Percentiles rank a stretch among this genome's conserved stretches.
phyloP scores from a whole-genome alignment of 1,140 invertebrate species.

The Ptiloglossa arizonensis region DNA sequence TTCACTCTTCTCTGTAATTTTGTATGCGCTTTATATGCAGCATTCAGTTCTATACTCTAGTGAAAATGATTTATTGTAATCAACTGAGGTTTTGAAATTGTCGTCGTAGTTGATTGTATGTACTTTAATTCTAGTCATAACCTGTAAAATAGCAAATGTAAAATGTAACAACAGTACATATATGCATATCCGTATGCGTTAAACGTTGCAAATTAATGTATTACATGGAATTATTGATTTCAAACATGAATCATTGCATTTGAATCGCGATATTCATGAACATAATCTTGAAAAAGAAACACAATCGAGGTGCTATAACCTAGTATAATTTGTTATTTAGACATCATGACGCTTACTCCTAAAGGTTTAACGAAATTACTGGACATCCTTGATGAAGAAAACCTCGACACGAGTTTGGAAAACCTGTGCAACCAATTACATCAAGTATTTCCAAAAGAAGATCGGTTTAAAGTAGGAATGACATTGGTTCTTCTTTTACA shows the following conservation, averaged over 20 bases:
- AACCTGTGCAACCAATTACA: constrained; percentile 86
- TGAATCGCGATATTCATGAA: constrained; percentile 20
- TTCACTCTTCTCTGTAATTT: no score
- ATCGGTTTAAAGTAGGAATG: constrained; percentile 89
- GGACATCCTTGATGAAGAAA: constrained; percentile 86
- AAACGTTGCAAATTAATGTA: not conserved
- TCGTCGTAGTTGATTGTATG: no score
- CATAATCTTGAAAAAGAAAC: not conserved
- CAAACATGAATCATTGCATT: not conserved
- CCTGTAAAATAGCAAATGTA: not conserved
- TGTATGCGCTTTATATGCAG: no score
- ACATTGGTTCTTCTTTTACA: constrained; percentile 87
- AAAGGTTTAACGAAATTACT: constrained; percentile 78
- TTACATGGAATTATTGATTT: not conserved
- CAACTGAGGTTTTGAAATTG: no score
- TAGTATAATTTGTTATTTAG: constrained; percentile 14
- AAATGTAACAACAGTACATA: constrained; percentile 7
- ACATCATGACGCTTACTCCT: constrained; percentile 72
- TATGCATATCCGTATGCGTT: not conserved
- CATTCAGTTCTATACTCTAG: no score
- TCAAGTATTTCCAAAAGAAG: constrained; percentile 88
- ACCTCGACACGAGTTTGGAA: constrained; percentile 86
- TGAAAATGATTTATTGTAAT: no score
- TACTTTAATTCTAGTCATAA: constrained; percentile 28
- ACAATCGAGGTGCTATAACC: constrained; percentile 23